These are phyloP conservation scores for Tamandua tetradactyla DNA, from an alignment of 2,797 vertebrate species.

Conservation along the genomic window DNA sequence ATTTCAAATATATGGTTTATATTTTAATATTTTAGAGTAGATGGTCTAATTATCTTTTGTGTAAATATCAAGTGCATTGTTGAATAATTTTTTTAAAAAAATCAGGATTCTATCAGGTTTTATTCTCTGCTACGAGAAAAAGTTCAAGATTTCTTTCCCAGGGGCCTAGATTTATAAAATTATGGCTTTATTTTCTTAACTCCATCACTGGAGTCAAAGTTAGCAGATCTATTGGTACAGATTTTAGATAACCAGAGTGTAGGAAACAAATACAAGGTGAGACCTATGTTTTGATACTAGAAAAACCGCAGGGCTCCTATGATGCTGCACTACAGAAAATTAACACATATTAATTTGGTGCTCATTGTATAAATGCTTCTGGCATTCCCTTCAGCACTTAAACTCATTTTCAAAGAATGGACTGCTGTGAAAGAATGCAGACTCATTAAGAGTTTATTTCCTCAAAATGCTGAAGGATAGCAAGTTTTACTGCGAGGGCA, in stretches of 20 bases:
- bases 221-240: background rate
- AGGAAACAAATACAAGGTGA: background rate
- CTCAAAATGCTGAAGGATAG: conserved; percentile 70
- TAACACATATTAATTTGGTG: conserved; percentile 69
- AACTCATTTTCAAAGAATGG: conserved; percentile 73
- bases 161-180: background rate
- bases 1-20: background rate
- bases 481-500: conserved; percentile 45
- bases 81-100: background rate
- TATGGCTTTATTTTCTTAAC: background rate
- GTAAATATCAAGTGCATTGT: background rate
- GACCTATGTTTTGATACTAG: background rate
- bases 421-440: conserved; percentile 67
- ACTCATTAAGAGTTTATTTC: conserved; percentile 78
- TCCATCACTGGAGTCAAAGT: background rate
- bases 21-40: background rate
- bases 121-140: background rate
- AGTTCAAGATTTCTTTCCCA: conserved; percentile 25
- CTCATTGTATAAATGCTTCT: conserved; percentile 63
- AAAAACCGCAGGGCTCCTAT: background rate
- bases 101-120: background rate
- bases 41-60: conserved; percentile 18
- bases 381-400: conserved; percentile 68
- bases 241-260: background rate
- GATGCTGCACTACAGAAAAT: conserved; percentile 60